Conservation (phyloP, 2,797 vertebrate genomes). For the Lutjanus argentimaculatus region DNA sequence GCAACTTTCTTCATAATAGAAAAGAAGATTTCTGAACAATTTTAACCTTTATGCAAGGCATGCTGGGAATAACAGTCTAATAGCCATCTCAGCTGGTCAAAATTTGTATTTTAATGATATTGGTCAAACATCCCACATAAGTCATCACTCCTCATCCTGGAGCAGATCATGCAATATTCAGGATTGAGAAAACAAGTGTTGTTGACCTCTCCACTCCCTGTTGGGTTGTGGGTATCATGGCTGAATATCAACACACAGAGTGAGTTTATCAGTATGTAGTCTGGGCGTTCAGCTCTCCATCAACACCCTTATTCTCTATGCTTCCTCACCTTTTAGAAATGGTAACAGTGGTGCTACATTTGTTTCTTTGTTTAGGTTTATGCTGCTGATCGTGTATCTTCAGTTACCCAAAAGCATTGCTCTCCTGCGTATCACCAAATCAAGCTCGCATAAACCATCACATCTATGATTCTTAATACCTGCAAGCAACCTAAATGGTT, state of each 20-base stretch:
- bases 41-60: background rate
- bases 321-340: background rate
- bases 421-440: constrained; percentile 17
- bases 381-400: constrained; percentile 1
- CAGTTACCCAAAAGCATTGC: constrained; percentile 11
- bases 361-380: constrained; percentile 31
- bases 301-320: constrained; percentile 16
- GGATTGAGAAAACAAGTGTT: constrained; percentile 23
- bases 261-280: constrained; percentile 19
- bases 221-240: background rate
- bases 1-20: background rate
- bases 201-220: constrained; percentile 24
- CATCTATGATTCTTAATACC: constrained; percentile 21
- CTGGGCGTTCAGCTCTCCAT: constrained; percentile 4
- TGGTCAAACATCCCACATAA: background rate
- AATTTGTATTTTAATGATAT: constrained; percentile 11
- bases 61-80: background rate
- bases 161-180: constrained; percentile 24
- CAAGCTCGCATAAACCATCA: constrained; percentile 8
- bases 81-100: background rate
- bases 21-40: background rate
- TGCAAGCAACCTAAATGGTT: constrained; percentile 24
- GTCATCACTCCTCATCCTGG: background rate
- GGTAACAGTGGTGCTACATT: background rate
- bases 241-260: constrained; percentile 33